Conservation (phyloP, 2,113 vertebrate genomes). For the Pipra filicauda region DNA sequence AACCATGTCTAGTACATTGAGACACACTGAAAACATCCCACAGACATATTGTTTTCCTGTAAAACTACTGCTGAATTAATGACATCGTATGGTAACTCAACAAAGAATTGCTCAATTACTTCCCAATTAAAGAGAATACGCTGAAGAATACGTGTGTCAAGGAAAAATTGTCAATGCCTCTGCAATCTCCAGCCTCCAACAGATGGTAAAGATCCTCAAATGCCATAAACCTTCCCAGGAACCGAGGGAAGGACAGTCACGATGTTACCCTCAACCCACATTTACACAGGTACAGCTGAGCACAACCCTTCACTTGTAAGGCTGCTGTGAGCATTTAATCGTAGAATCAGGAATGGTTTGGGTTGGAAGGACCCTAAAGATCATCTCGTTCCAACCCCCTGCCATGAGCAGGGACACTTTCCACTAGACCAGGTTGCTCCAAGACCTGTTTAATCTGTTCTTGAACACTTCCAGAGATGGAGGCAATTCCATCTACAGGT, state of each 20-base stretch:
- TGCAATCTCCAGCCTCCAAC: neutral
- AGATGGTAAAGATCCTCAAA: neutral
- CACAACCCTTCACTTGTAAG: neutral
- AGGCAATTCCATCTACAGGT: neutral
- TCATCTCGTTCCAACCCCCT: neutral
- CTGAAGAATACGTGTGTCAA: neutral
- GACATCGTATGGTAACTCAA: neutral
- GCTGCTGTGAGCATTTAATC: neutral
- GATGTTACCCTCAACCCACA: neutral
- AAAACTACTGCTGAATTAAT: constrained; percentile 9
- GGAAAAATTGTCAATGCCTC: neutral
- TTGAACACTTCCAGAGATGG: neutral
- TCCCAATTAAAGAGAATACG: constrained; percentile 2
- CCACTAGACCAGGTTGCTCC: neutral
- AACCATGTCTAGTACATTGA: neutral
- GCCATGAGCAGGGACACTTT: neutral
- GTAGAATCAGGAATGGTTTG: neutral
- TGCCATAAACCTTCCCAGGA: neutral
- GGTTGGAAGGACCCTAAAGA: neutral
- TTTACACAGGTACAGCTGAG: neutral
- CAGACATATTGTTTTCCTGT: neutral
- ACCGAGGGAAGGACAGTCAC: neutral
- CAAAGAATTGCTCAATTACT: constrained; percentile 7
- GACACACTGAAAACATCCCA: neutral
- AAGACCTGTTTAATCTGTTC: neutral